phyloP scores from a whole-genome alignment of 2,888 invertebrate genomes.

The Eupithecia insigniata region DNA sequence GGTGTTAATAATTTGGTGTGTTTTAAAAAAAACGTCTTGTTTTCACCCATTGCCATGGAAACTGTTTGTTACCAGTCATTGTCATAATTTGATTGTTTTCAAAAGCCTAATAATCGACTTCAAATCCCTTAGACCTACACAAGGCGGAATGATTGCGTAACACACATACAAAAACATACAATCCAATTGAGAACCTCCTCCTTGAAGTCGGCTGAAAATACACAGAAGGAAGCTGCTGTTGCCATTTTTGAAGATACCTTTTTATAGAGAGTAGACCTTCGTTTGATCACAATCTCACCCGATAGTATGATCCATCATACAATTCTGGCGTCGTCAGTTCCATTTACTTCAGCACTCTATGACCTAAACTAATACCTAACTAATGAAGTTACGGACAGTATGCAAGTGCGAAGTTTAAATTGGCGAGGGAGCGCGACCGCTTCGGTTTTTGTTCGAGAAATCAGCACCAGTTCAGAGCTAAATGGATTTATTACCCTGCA shows the following conservation, averaged over 20 bases:
- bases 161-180: no score
- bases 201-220: no score
- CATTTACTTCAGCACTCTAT: conserved; percentile 23
- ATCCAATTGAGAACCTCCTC: no score
- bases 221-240: neutral
- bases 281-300: neutral
- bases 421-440: conserved; percentile 64
- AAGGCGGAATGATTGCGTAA: no score
- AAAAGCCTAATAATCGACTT: no score
- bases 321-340: conserved; percentile 25
- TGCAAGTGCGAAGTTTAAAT: conserved; percentile 74
- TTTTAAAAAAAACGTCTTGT: no score
- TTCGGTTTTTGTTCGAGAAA: conserved; percentile 73
- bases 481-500: conserved; percentile 77
- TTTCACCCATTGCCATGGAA: no score
- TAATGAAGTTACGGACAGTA: conserved; percentile 70
- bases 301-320: neutral
- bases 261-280: neutral
- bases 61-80: no score
- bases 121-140: no score
- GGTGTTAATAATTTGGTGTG: no score
- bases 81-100: no score
- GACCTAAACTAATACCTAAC: conserved; percentile 59
- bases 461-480: conserved; percentile 75
- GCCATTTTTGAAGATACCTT: neutral